Conservation (phyloP, 2,113 vertebrate species). For the Xenotilapia leptura region DNA sequence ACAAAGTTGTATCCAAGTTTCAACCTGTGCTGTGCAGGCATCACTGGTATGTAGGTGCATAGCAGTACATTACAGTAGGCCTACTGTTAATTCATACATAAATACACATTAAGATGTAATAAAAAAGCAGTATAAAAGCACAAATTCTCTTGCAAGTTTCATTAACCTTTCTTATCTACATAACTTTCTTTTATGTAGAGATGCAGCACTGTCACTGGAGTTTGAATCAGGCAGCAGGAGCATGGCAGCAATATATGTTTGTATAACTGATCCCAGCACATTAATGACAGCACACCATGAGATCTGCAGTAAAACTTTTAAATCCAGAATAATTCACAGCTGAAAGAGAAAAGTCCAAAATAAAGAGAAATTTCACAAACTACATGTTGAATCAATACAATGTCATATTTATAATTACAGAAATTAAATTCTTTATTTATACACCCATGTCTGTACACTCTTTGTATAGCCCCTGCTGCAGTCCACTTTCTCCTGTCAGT, state of each 20-base stretch:
- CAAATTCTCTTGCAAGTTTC: not conserved
- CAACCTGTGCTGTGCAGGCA: not conserved
- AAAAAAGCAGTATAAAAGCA: not conserved
- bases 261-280: not conserved
- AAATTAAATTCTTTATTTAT: constrained; percentile 60
- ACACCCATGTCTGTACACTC: constrained; percentile 61
- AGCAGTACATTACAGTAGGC: not conserved
- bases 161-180: not conserved
- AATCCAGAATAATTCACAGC: constrained; percentile 67
- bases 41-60: not conserved
- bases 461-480: constrained; percentile 7
- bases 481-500: not conserved
- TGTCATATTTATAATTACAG: constrained; percentile 65
- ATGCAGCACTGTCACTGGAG: not conserved
- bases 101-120: not conserved
- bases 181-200: not conserved
- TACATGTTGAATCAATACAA: constrained; percentile 59
- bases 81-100: not conserved
- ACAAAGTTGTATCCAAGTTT: not conserved
- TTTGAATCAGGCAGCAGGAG: not conserved
- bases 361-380: constrained; percentile 56
- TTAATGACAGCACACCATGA: constrained; percentile 43
- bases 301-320: constrained; percentile 59
- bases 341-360: constrained; percentile 45
- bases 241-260: not conserved